Evolutionary conservation across 2,113 vertebrate genomes (phyloP).

Genomic region (Eulacestoma nigropectus): DNA sequence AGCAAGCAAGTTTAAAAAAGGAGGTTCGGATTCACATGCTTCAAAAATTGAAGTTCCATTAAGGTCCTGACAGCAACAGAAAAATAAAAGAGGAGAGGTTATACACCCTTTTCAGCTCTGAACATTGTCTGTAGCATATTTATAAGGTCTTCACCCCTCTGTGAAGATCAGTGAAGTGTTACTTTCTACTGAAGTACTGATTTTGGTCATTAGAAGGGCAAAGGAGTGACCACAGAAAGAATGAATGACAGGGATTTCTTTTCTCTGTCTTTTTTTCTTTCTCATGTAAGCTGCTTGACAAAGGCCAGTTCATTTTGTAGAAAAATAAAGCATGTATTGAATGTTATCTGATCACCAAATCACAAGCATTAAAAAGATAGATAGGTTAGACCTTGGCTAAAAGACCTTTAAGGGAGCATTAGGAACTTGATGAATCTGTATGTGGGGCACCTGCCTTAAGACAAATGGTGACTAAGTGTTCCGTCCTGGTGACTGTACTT

Average conservation of each 20-base stretch:
- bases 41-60: constrained; percentile 25
- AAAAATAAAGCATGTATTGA: neutral
- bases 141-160: neutral
- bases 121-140: neutral
- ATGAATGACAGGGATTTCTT: neutral
- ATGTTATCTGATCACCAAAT: neutral
- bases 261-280: neutral
- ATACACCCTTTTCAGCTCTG: neutral
- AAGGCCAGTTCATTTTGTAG: neutral
- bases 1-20: constrained; percentile 49
- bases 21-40: constrained; percentile 6
- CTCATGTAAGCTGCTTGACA: neutral
- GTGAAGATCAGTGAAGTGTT: neutral
- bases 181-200: constrained; percentile 6
- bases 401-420: neutral
- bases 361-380: neutral
- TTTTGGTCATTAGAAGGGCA: neutral
- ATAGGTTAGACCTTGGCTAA: neutral
- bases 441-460: neutral
- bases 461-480: neutral
- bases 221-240: neutral
- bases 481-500: neutral
- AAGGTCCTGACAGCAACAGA: neutral
- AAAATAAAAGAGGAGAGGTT: neutral
- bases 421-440: neutral